These are phyloP conservation scores for Pseudocheirus occidentalis DNA, from an alignment of 2,797 vertebrate genomes.

Conservation along the genomic window DNA sequence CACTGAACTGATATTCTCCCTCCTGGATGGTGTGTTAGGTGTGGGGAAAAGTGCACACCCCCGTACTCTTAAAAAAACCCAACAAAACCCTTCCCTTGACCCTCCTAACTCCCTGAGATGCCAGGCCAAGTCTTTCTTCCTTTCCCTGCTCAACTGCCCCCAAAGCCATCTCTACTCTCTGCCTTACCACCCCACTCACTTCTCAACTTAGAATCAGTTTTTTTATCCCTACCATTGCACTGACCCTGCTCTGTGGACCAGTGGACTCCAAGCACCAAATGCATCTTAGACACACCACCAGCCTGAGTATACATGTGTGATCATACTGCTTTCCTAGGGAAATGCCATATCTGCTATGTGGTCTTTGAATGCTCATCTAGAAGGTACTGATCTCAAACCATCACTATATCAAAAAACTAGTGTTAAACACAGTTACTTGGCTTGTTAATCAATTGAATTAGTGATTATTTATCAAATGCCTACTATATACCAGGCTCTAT, in stretches of 20 bases:
- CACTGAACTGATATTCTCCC: constrained; percentile 89
- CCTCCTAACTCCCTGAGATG: no score
- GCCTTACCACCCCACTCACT: no score
- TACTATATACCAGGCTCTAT: neutral
- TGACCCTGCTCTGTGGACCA: no score
- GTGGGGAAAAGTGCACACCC: no score
- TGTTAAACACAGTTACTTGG: neutral
- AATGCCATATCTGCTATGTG: neutral
- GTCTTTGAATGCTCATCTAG: neutral
- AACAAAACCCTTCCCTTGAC: no score
- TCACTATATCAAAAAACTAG: neutral
- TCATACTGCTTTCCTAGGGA: neutral
- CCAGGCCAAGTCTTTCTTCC: no score
- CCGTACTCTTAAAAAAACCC: no score
- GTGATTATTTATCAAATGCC: neutral
- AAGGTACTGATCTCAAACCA: neutral
- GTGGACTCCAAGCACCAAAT: neutral
- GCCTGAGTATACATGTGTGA: neutral
- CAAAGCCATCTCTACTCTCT: no score
- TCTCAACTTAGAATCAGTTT: no score
- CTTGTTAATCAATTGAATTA: neutral
- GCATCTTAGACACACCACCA: neutral
- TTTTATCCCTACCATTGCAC: no score
- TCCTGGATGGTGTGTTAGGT: neutral
- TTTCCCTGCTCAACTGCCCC: no score